Base-by-base conservation (phyloP, 2,113 vertebrate species). In the Salvelinus alpinus region DNA sequence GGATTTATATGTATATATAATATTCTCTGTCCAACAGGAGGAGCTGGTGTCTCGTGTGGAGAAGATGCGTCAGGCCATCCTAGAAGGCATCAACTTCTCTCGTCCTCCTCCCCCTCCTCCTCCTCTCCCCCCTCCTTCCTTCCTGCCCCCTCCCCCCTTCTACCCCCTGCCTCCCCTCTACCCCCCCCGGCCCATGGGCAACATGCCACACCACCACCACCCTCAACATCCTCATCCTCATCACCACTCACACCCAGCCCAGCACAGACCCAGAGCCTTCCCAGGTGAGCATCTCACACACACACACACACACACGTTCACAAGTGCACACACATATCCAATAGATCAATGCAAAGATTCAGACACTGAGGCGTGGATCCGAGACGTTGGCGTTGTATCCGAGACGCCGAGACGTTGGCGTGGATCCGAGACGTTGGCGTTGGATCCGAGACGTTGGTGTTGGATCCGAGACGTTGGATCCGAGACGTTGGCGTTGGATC, bases 51-150 rank as follows among this genome's bases (percentile, higher is more conserved):
- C 94, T 75, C 95, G 95, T 81, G 95, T 97, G 38, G 95, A 97
- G 85, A 97, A 96, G 91, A 97, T 97, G 96, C 95, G 95, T 62
- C 96, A 96, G 89, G 95, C 95, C 51, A 97, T 97, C 81, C 91
- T 97, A 4, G 95, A 97, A 87, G 95, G 96, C 87, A 94, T 97
- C 87, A 96, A 95, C 86, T 88, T 96, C 60, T 95, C 92, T 14
- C 91, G 93, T 64, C 94, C 93, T 24, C 95, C 93, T 64, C 94
- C 94, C 9, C 94, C 94, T 29, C 94, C 94, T 0, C 95, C 95
- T 64, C 95, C 95, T n/a, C 91, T 95, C 70, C 95, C 95, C 48
- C 94, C 95, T 64, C 95, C 94, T 7, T 94, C 96, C 78, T 94
- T 95, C 77, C 91, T 96, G 34, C 92, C 95, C 34, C 92, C 95